These are phyloP conservation scores for Morelia viridis DNA, from an alignment of 2,797 vertebrate species.

Conservation along the genomic window DNA sequence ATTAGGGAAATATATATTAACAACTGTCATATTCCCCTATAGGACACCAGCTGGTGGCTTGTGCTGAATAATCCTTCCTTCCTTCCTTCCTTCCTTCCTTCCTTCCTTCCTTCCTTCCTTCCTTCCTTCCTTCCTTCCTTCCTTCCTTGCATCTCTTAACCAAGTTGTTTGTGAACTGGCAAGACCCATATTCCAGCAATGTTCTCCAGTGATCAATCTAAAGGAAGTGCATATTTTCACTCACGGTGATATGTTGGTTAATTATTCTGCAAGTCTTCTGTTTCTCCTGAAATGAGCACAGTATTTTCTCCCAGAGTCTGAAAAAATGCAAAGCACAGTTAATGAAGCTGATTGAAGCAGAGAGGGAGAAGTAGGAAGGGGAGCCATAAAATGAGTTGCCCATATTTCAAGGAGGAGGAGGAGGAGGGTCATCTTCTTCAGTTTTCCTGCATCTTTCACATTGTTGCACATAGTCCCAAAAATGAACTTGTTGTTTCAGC, in stretches of 20 bases:
- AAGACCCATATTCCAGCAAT: neutral
- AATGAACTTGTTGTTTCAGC: constrained; percentile 68
- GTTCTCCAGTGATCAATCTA: rapidly evolving
- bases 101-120: neutral
- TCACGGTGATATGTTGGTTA: neutral
- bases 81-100: neutral
- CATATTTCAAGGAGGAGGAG: neutral
- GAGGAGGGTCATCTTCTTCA: neutral
- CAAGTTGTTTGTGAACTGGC: constrained; percentile 35
- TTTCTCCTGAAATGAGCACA: neutral
- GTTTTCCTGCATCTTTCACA: constrained; percentile 40
- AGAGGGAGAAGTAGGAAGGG: neutral
- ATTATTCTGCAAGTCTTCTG: constrained; percentile 2
- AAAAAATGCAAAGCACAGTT: constrained; percentile 31
- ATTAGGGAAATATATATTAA: constrained; percentile 57
- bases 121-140: neutral
- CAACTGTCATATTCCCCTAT: constrained; percentile 30
- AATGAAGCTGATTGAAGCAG: constrained; percentile 32
- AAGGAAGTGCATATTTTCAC: neutral
- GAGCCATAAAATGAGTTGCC: rapidly evolving
- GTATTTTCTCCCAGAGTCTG: constrained; percentile 21
- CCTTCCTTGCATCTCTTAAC: neutral
- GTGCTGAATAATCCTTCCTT: constrained; percentile 29
- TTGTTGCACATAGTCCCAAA: constrained; percentile 47
- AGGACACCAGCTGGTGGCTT: constrained; percentile 31